These are phyloP conservation scores for Gymnopithys bicolor DNA, from an alignment of 2,797 vertebrate genomes.

Conservation along the genomic window DNA sequence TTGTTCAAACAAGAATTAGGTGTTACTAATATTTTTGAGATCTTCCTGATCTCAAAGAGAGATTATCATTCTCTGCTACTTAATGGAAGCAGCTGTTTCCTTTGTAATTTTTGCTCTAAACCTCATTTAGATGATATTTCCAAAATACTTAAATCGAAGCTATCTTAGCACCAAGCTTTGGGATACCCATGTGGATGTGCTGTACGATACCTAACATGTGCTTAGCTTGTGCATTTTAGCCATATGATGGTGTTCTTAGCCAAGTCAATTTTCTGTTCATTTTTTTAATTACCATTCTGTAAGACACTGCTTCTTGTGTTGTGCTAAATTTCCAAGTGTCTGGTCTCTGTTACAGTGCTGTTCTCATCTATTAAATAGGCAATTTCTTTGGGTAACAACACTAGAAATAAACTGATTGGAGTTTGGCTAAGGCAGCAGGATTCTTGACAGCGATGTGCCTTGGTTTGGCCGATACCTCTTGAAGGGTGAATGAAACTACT, in stretches of 20 bases:
- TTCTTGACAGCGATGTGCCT: background rate
- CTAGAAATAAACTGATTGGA: conserved; percentile 19
- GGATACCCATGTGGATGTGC: background rate
- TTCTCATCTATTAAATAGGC: conserved; percentile 56
- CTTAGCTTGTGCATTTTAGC: conserved; percentile 36
- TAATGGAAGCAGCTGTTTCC: background rate
- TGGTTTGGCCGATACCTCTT: conserved; percentile 37
- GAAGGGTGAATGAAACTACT: background rate
- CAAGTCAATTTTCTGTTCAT: conserved; percentile 54
- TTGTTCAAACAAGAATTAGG: background rate
- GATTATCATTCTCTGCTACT: background rate
- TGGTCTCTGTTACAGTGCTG: conserved; percentile 53
- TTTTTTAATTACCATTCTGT: conserved; percentile 54
- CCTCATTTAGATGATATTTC: background rate
- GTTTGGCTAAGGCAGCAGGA: conserved; percentile 26
- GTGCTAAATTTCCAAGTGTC: conserved; percentile 53
- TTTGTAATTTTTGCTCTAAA: background rate
- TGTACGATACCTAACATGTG: background rate
- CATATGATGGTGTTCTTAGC: conserved; percentile 37
- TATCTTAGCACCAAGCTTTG: background rate
- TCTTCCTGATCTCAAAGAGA: background rate
- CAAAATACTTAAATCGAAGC: background rate
- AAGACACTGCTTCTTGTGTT: conserved; percentile 39
- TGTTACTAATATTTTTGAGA: background rate
- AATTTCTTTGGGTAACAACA: conserved; percentile 53